Evolutionary conservation across 2,888 invertebrate genomes (phyloP), one percentile per base, ranked within the genome.

Genomic region (Plebejus melissa): DNA sequence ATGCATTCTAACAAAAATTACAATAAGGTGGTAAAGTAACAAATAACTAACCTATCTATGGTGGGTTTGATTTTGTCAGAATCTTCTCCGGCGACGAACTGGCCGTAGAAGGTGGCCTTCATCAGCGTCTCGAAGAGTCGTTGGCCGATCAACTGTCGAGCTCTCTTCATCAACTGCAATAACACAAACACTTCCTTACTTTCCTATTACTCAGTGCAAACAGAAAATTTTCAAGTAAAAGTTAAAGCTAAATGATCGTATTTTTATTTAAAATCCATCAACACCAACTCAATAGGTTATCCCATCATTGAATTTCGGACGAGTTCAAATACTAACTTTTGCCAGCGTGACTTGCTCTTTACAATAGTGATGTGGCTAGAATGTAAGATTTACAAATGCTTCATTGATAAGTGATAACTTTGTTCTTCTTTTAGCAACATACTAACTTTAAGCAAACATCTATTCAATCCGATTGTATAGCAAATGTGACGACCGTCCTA

Each of bases 11-110:
- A 6, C 41, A 41, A 41, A 9, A 2, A 9, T 41, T 41, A 41
- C 5, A 41, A 41, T 41, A 7, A 41, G 41, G 9, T 41, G 41
- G 46, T 41, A 22, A 46, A 71, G 9, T 22, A 41, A 22, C 6
- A 46, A n/a, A 71, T 28, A 28, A 69, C 16, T 75, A 88, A 95
- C 95, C 96, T 95, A 86, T 97, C 96, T 82, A 98, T 94, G 76
- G 96, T 96, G 58, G 98, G 98, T 82, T 96, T 95, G 85, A 99
- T 98, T 87, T 96, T 96, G 82, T 96, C 94, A 88, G 97, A 96
- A 90, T 98, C 97, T 88, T 98, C 98, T 77, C 99, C 99, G 75
- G 99, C 99, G 75, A 99, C 99, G 94, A 99, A 99, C 93, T 99
- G 99, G 9, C 99, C 99, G 91, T 99, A 99, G 93, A 99, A 99